Base-by-base conservation (phyloP, 1,140 invertebrate species). In the Zaprionus tsacasi region DNA sequence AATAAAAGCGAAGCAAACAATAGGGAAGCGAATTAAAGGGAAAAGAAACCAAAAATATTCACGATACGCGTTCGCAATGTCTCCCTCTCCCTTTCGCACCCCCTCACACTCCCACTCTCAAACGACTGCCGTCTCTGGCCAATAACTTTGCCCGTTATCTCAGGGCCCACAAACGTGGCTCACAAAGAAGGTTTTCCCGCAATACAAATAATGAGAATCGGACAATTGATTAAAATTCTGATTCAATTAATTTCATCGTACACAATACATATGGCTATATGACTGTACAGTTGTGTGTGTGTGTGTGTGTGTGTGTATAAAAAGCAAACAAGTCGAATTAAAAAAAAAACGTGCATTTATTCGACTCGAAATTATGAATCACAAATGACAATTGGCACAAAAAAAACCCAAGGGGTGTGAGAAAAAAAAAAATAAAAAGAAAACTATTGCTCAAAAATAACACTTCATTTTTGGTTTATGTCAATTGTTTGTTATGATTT, bases 1-100 rank as follows among this genome's bases (percentile, higher is more conserved):
- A 66, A 82, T 66, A 68, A 67, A 82, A 66, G 30, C 76, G 54
- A 76, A 66, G 45, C 50, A 55, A 68, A 76, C 70, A 81, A 82
- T 82, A 43, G 60, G 60, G 13, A 64, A 48, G 38, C 27, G 30
- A 45, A 68, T 61, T 21, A 43, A 52, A 27, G 33, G 45, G 17
- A 60, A 55, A 69, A 36, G 7, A 30, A 56, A 56, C 21, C 35
- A 6, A 45, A 43, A 68, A 65, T 48, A 77, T 48, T 17, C 45
- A n/a, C 45, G 45, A 48, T 48, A 48, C 45, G 45, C 45, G 45
- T 48, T 48, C 45, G 45, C 4, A 17, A 8, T 15, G 2, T 17
- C 17, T 48, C 45, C 15, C 45, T 8, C 8, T 15, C 45, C 7
- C 21, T 21, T 2, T 21, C 21, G 1, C 21, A 21, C 21, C 21